phyloP scores from a whole-genome alignment of 2,888 invertebrate genomes.

The Allygus modestus region DNA sequence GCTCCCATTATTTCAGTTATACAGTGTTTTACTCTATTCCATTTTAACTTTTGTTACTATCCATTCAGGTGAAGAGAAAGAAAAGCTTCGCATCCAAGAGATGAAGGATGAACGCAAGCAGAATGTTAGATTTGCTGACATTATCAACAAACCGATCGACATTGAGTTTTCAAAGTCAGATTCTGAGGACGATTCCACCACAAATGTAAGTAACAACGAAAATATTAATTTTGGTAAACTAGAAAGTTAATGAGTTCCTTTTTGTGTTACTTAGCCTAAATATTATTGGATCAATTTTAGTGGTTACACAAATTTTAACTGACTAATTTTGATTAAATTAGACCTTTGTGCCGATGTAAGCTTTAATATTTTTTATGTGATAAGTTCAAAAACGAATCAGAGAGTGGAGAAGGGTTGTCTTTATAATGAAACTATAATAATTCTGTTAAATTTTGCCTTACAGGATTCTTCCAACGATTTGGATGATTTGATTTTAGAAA shows the following conservation, averaged over 20 bases:
- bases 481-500: slow-evolving; percentile 53
- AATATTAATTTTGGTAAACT: no score
- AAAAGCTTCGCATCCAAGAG: slow-evolving; percentile 63
- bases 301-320: no score
- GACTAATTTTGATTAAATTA: no score
- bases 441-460: background rate
- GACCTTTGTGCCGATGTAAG: no score
- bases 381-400: no score
- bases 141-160: slow-evolving; percentile 67
- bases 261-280: no score
- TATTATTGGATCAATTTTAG: no score
- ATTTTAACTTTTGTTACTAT: no score
- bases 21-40: no score
- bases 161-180: slow-evolving; percentile 68
- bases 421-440: background rate
- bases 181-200: slow-evolving; percentile 64
- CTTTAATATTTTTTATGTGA: no score
- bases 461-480: slow-evolving; percentile 49
- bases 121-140: slow-evolving; percentile 69
- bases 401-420: no score
- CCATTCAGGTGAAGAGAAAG: slow-evolving; percentile 62
- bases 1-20: background rate
- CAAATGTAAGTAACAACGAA: slow-evolving; percentile 28
- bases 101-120: slow-evolving; percentile 68
- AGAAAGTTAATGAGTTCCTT: background rate